Evolutionary conservation across 2,113 vertebrate species (phyloP).

Genomic region (Psilopsiagon aymara): DNA sequence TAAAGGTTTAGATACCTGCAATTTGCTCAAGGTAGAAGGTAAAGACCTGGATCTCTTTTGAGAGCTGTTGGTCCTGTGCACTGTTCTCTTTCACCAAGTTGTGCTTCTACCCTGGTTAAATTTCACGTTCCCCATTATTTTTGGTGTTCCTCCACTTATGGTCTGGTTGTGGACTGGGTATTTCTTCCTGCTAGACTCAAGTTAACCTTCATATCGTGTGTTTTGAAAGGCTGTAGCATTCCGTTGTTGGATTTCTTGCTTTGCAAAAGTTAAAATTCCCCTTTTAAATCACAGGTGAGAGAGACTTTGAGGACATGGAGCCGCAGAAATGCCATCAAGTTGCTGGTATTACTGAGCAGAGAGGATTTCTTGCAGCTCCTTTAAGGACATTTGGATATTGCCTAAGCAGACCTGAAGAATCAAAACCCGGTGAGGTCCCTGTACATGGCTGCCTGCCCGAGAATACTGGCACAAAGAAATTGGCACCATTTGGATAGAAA

Average conservation of each 20-base stretch:
- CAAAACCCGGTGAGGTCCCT: not conserved
- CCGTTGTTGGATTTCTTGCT: not conserved
- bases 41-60: not conserved
- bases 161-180: not conserved
- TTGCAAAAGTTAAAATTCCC: not conserved
- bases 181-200: not conserved
- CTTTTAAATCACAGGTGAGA: not conserved
- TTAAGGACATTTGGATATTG: not conserved
- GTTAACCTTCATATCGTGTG: not conserved
- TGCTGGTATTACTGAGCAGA: not conserved
- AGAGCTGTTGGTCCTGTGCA: not conserved
- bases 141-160: not conserved
- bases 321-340: not conserved
- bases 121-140: not conserved
- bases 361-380: not conserved
- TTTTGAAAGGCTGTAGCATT: not conserved
- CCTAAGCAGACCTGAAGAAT: not conserved
- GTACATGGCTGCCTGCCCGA: not conserved
- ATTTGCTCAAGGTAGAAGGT: not conserved
- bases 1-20: not conserved
- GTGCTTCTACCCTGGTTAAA: not conserved
- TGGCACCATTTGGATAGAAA: not conserved
- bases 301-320: not conserved
- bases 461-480: not conserved
- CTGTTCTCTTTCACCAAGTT: accelerated